phyloP scores from a whole-genome alignment of 1,140 invertebrate species.

The Colletes latitarsis region DNA sequence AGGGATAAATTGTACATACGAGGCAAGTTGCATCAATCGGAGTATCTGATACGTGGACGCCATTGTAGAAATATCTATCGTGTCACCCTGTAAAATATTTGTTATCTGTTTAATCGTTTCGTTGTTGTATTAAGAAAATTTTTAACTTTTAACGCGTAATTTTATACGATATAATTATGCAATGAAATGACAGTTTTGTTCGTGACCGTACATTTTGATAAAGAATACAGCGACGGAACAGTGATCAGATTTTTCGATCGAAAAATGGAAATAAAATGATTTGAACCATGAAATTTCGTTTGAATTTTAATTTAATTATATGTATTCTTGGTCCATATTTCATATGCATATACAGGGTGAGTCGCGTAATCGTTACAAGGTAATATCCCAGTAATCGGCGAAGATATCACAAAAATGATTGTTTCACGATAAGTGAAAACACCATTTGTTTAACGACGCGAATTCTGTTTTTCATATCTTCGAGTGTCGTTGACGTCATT shows the following conservation, averaged over 20 bases:
- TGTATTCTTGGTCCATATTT: too few relatives aligned
- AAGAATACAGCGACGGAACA: not conserved
- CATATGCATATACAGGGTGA: too few relatives aligned
- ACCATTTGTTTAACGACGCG: too few relatives aligned
- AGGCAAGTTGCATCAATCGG: not conserved
- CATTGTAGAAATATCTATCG: not conserved
- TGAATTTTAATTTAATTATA: too few relatives aligned
- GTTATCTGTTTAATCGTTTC: not conserved
- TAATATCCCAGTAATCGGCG: too few relatives aligned
- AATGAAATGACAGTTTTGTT: too few relatives aligned
- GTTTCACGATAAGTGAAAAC: too few relatives aligned
- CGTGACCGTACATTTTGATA: not conserved
- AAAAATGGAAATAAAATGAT: not conserved
- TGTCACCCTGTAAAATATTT: slow-evolving; percentile 25
- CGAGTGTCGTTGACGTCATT: too few relatives aligned
- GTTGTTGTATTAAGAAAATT: not conserved
- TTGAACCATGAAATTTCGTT: not conserved
- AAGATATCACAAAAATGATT: too few relatives aligned
- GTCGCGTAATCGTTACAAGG: too few relatives aligned
- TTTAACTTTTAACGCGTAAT: not conserved
- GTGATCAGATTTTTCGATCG: not conserved
- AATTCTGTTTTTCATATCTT: too few relatives aligned
- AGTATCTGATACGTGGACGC: slow-evolving; percentile 2
- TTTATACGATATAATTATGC: not conserved
- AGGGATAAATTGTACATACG: slow-evolving; percentile 5